Evolutionary conservation across 2,797 vertebrate genomes (phyloP).

Genomic region (Anguilla obscura): DNA sequence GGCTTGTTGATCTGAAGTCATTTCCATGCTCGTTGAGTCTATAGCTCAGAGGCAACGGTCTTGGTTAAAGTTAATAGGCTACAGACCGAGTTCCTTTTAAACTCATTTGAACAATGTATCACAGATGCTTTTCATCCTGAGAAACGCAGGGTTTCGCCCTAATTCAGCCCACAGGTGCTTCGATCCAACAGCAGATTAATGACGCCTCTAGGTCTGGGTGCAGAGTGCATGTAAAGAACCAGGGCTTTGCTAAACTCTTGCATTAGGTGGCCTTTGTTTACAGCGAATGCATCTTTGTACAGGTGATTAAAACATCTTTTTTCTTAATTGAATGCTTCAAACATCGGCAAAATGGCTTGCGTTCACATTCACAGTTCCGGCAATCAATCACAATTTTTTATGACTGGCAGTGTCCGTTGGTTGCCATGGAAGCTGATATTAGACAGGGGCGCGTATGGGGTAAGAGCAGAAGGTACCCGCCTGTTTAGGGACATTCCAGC

Average conservation of each 20-base stretch:
- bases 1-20: neutral
- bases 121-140: neutral
- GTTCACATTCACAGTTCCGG: conserved; percentile 22
- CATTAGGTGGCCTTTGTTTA: neutral
- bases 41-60: neutral
- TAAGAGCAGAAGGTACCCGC: neutral
- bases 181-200: neutral
- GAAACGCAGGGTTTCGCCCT: neutral
- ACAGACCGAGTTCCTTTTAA: conserved; percentile 9
- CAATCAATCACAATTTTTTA: conserved; percentile 28
- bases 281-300: neutral
- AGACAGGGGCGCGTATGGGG: neutral
- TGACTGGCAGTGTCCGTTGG: conserved; percentile 38
- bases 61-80: conserved; percentile 7
- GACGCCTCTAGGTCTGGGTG: neutral
- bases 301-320: neutral
- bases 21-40: neutral
- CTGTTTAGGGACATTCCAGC: neutral
- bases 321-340: neutral
- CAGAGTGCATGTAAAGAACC: neutral
- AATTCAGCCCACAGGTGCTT: neutral
- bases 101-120: neutral
- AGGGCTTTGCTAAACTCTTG: neutral
- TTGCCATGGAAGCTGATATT: conserved; percentile 29
- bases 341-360: conserved; percentile 10